Evolutionary conservation across 2,888 invertebrate species (phyloP).

Genomic region (Sphaerophoria taeniata): DNA sequence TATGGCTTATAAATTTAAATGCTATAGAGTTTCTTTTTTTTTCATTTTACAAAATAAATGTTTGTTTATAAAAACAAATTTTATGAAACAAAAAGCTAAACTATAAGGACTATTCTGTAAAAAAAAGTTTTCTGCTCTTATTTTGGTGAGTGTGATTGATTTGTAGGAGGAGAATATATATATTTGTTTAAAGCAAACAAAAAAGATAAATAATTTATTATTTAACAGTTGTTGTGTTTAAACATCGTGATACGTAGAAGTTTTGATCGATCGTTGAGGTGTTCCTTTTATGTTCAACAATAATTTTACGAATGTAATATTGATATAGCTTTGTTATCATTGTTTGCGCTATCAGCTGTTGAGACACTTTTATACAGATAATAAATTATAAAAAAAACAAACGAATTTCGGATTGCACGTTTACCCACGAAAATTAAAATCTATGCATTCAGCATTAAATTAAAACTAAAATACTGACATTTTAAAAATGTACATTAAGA

Average conservation of each 20-base stretch:
- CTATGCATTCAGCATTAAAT: not conserved
- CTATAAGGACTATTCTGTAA: conserved; percentile 19
- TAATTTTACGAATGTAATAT: not conserved
- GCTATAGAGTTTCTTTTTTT: conserved; percentile 46
- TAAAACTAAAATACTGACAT: not conserved
- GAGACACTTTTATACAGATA: conserved; percentile 66
- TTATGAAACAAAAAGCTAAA: conserved; percentile 32
- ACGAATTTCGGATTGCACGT: conserved; percentile 54
- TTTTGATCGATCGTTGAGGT: conserved; percentile 3
- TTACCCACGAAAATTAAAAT: conserved; percentile 16
- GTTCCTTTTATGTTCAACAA: not conserved
- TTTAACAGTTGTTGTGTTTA: conserved; percentile 24
- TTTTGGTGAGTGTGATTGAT: conserved; percentile 38
- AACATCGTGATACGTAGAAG: conserved; percentile 1
- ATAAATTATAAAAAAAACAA: conserved; percentile 34
- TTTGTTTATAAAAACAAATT: conserved; percentile 10
- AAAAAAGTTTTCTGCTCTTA: conserved; percentile 34
- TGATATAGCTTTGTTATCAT: conserved; percentile 31
- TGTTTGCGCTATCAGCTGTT: conserved; percentile 69
- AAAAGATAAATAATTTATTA: not conserved
- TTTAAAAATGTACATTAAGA: not conserved
- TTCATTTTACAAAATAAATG: conserved; percentile 41
- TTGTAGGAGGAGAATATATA: conserved; percentile 2
- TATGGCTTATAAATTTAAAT: conserved; percentile 64
- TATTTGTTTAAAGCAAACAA: not conserved